A percentile compares a stretch with the other conserved stretches of the same genome.
phyloP scores from a whole-genome alignment of 2,888 invertebrate species.

The Agrenia bidenticulata region DNA sequence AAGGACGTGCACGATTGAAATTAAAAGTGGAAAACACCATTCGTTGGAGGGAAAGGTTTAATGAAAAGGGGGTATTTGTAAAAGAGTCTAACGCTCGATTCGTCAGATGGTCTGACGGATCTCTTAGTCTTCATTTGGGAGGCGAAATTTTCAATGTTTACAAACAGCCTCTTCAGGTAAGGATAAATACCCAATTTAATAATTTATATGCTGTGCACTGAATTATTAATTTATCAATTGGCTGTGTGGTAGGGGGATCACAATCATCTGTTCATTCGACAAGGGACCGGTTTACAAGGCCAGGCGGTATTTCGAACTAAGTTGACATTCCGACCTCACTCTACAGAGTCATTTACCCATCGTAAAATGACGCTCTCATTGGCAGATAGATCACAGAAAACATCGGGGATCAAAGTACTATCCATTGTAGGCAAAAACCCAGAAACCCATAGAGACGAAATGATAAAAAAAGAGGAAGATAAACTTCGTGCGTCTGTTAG shows the following conservation, averaged over 20 bases:
- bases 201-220: slow-evolving; percentile 42
- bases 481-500: slow-evolving; percentile 85
- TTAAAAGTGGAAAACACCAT: slow-evolving; percentile 97
- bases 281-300: slow-evolving; percentile 96
- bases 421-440: slow-evolving; percentile 93
- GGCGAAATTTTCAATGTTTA: slow-evolving; percentile 98
- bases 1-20: slow-evolving; percentile 88
- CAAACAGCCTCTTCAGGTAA: slow-evolving; percentile 80
- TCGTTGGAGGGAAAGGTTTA: slow-evolving; percentile 84
- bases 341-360: slow-evolving; percentile 98
- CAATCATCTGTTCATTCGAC: slow-evolving; percentile 95
- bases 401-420: slow-evolving; percentile 91
- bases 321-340: slow-evolving; percentile 95
- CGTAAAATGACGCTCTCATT: slow-evolving; percentile 97
- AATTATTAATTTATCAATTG: slow-evolving; percentile 52
- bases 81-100: slow-evolving; percentile 93
- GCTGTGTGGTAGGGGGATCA: slow-evolving; percentile 77
- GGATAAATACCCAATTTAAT: no score
- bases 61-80: slow-evolving; percentile 75
- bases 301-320: slow-evolving; percentile 97
- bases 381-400: slow-evolving; percentile 91
- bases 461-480: slow-evolving; percentile 98
- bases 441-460: slow-evolving; percentile 84
- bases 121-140: slow-evolving; percentile 93
- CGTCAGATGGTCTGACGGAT: slow-evolving; percentile 97